Conservation (phyloP, 2,113 vertebrate genomes). For the Azemiops feae region DNA sequence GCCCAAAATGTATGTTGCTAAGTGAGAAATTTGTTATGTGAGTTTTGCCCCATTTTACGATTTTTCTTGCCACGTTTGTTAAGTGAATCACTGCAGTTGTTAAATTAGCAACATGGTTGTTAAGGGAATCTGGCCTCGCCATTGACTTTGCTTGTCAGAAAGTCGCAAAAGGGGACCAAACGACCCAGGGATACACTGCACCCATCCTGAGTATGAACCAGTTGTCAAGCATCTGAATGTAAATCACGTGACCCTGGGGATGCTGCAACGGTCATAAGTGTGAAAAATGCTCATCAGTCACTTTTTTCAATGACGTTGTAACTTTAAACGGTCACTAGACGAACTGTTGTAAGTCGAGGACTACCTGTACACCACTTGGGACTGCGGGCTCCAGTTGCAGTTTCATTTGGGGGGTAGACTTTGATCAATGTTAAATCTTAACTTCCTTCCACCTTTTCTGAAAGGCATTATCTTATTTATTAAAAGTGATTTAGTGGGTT, state of each 20-base stretch:
- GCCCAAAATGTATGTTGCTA: not conserved
- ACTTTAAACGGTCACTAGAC: not conserved
- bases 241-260: not conserved
- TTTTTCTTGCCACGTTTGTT: not conserved
- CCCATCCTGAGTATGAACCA: not conserved
- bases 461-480: constrained; percentile 80
- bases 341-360: not conserved
- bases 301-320: not conserved
- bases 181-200: not conserved
- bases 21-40: not conserved
- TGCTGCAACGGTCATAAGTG: not conserved
- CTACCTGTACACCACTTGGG: not conserved
- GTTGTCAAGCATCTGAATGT: not conserved
- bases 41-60: not conserved
- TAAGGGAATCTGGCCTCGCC: not conserved
- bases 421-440: constrained; percentile 70
- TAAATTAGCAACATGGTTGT: not conserved
- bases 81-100: not conserved
- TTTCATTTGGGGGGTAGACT: constrained; percentile 74
- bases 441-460: constrained; percentile 70
- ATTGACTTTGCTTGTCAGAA: not conserved
- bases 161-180: not conserved
- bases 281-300: not conserved
- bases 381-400: constrained; percentile 67
- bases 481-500: constrained; percentile 79